These are phyloP conservation scores for Fulmarus glacialis DNA, from an alignment of 2,113 vertebrate species.

Conservation along the genomic window DNA sequence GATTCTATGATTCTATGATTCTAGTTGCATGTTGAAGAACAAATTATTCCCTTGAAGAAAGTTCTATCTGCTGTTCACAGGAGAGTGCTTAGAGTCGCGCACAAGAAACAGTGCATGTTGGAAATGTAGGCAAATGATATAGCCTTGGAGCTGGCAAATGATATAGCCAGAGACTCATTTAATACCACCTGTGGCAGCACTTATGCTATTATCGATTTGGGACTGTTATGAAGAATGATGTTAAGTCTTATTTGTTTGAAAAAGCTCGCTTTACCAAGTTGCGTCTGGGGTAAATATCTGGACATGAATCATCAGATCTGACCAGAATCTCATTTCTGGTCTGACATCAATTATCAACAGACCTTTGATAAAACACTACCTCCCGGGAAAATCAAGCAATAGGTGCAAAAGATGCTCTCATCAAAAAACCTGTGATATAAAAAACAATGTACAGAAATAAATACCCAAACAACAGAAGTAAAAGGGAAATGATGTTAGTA, in stretches of 20 bases:
- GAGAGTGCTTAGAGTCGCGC: background rate
- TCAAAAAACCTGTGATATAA: background rate
- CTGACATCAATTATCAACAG: background rate
- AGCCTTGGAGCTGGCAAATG: background rate
- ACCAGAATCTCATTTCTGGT: background rate
- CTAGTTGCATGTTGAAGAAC: background rate
- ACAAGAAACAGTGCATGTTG: background rate
- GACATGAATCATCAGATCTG: background rate
- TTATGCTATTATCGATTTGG: background rate
- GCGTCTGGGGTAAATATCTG: background rate
- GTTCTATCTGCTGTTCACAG: background rate
- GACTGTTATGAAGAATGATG: background rate
- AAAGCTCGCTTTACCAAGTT: background rate
- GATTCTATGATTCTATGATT: too few relatives aligned
- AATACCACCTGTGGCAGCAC: background rate
- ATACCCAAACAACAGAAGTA: background rate
- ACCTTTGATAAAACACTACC: background rate
- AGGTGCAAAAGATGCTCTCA: background rate
- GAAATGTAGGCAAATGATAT: background rate
- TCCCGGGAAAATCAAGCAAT: background rate
- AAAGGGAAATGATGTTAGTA: background rate
- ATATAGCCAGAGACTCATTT: background rate
- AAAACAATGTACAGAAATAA: background rate
- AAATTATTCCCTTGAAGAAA: background rate
- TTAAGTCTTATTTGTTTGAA: background rate